Evolutionary conservation across 2,797 vertebrate species (phyloP).

Genomic region (Eptatretus atami): DNA sequence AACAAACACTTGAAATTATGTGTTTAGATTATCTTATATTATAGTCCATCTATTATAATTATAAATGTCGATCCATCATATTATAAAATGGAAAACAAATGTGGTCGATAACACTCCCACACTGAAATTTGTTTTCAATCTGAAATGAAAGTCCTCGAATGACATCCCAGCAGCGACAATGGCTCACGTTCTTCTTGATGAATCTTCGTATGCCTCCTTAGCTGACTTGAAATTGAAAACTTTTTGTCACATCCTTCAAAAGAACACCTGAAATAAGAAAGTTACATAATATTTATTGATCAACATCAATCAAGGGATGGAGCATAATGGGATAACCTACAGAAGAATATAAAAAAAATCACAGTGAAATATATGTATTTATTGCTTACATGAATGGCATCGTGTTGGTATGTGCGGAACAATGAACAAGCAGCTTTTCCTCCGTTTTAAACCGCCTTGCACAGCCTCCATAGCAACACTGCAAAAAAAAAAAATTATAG

Average conservation of each 20-base stretch:
- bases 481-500: background rate
- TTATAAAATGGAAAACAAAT: too few species aligned
- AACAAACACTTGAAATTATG: too few species aligned
- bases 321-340: too few species aligned
- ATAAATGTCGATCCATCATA: too few species aligned
- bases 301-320: too few species aligned
- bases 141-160: too few species aligned
- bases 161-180: background rate
- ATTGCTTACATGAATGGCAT: background rate
- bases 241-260: background rate
- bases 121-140: too few species aligned
- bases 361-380: too few species aligned
- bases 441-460: slow-evolving; percentile 4
- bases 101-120: too few species aligned
- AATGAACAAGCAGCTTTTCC: slow-evolving; percentile 1
- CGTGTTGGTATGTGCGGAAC: background rate
- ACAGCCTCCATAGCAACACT: background rate
- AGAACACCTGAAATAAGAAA: slow-evolving; percentile 2
- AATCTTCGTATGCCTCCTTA: slow-evolving; percentile 1
- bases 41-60: too few species aligned
- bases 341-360: too few species aligned
- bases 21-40: too few species aligned
- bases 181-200: slow-evolving; percentile 1
- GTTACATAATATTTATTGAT: background rate
- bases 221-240: background rate